Base-by-base conservation (phyloP, 2,888 invertebrate species). In the Strigamia crassipes region DNA sequence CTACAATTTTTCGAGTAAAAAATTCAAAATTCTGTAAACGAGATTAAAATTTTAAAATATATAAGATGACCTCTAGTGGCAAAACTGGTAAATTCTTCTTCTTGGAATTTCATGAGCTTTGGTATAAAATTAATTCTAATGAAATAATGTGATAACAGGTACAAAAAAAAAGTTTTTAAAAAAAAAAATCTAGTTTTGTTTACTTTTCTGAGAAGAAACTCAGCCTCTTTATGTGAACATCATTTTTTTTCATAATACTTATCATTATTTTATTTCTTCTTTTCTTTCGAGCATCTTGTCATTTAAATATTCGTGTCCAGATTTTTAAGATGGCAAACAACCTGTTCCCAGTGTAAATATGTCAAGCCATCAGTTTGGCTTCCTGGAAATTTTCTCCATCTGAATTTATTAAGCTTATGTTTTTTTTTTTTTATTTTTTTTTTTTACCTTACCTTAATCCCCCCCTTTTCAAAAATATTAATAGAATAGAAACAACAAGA, bases 301-400 rank as follows among this genome's bases (percentile, higher is more conserved):
- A 56, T 18, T 56, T 56, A 56, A 56, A 18, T 56, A 18, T 56
- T 56, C 56, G 18, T 56, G 56, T 56, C 56, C 56, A 56, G 56
- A 18, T 56, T 56, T 56, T 18, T 18, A 18, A 56, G 56, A n/a
- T 56, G 46, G 56, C 56, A 56, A 56, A 31, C 27, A 73, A 73
- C 73, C 73, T 73, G 73, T 73, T 73, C 27, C 56, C 18, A 56
- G 18, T 73, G 31, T 73, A 73, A 73, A 73, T 73, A 73, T 73
- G 73, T 73, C 73, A 73, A 27, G 73, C 27, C 73, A 73, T 73
- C 56, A 18, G 73, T 73, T 73, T 27, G 73, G 31, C 23, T 61
- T 73, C 73, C 73, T 73, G 13, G 73, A 73, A 73, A 31, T 73
- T 73, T 56, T 21, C n/a, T 56, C 56, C 21, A n/a, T 56, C 56